These are phyloP conservation scores for Xanthia togata DNA, from an alignment of 2,888 invertebrate species.

Conservation along the genomic window DNA sequence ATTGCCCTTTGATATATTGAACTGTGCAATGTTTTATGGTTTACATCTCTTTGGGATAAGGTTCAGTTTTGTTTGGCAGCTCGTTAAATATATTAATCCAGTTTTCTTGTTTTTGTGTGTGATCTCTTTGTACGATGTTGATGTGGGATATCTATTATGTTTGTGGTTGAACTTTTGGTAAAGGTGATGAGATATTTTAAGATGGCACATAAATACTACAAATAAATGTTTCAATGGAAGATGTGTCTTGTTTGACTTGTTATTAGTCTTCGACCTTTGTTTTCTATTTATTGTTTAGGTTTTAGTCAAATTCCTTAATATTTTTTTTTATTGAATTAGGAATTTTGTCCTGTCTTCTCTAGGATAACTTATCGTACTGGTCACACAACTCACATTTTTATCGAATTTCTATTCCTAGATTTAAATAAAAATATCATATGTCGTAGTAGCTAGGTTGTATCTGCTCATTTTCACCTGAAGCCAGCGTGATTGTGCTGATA, in stretches of 20 bases:
- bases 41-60: conserved; percentile 18
- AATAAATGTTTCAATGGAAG: not conserved
- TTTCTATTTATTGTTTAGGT: not conserved
- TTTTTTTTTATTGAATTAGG: not conserved
- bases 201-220: not conserved
- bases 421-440: not conserved
- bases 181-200: conserved; percentile 38
- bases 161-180: conserved; percentile 34
- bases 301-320: not conserved
- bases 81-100: conserved; percentile 30
- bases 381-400: not conserved
- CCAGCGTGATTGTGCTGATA: not conserved
- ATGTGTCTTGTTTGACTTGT: not conserved
- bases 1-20: conserved; percentile 61
- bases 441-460: not conserved
- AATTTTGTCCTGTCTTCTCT: not conserved
- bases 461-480: too few relatives aligned
- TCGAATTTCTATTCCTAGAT: not conserved
- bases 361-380: not conserved
- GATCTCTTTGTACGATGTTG: conserved; percentile 50
- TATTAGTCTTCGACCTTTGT: not conserved
- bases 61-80: conserved; percentile 29
- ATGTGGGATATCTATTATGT: conserved; percentile 43
- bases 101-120: conserved; percentile 44
- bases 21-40: conserved; percentile 16